These are phyloP conservation scores for Gnathonemus echidnorhynchus DNA, from an alignment of 2,113 vertebrate genomes.

Conservation along the genomic window DNA sequence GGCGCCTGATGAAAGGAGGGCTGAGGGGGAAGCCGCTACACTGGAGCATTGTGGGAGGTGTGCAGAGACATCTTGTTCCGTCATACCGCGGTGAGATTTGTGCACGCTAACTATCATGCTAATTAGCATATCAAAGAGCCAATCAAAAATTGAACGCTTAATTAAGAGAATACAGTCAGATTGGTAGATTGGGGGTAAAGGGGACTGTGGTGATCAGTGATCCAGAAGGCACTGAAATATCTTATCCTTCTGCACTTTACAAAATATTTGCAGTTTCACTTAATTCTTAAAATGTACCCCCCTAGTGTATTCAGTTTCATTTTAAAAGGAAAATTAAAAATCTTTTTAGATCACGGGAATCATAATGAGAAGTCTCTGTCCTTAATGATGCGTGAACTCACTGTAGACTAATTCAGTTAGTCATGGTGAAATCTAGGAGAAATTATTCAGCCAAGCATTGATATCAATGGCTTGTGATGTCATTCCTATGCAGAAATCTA, in stretches of 20 bases:
- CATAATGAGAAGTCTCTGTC: background rate
- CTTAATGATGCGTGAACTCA: background rate
- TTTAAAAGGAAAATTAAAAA: background rate
- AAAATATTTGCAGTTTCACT: background rate
- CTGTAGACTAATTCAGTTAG: background rate
- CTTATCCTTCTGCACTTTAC: background rate
- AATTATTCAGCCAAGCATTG: background rate
- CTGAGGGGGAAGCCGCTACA: constrained; percentile 29
- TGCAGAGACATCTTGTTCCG: background rate
- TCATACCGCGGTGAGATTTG: background rate
- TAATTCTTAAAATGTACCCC: background rate
- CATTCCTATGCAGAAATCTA: background rate
- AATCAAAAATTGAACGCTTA: background rate
- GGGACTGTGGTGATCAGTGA: background rate
- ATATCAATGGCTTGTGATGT: background rate
- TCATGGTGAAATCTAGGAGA: background rate
- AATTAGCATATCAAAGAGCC: background rate
- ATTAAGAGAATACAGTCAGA: background rate
- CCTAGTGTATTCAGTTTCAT: background rate
- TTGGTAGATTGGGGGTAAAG: background rate
- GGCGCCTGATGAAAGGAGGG: constrained; percentile 42
- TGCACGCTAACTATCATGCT: background rate
- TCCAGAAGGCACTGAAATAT: background rate
- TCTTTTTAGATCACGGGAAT: background rate
- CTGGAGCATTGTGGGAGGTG: background rate